Evolutionary conservation across 1,140 invertebrate species (phyloP).

Genomic region (Chrysopa pallens): DNA sequence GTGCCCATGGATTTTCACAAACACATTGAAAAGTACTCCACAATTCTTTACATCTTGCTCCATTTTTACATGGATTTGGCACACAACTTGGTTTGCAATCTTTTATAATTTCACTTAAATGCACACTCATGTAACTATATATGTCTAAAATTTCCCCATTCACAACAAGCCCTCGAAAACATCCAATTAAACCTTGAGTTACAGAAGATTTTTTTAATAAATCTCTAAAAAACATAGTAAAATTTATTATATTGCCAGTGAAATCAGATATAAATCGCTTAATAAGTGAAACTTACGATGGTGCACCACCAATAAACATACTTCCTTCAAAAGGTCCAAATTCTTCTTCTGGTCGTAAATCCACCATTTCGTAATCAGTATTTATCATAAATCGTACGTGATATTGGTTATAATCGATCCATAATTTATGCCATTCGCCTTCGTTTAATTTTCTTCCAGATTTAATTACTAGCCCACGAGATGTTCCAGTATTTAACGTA

Average conservation of each 20-base stretch:
- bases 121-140: constrained; percentile 84
- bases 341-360: constrained; percentile 65
- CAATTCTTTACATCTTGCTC: constrained; percentile 72
- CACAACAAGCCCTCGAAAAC: constrained; percentile 78
- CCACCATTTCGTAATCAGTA: constrained; percentile 70
- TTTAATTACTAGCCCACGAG: constrained; percentile 58
- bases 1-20: constrained; percentile 78
- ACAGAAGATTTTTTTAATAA: constrained; percentile 62
- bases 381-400: constrained; percentile 90
- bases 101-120: constrained; percentile 74
- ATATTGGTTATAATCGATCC: constrained; percentile 84
- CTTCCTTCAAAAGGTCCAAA: constrained; percentile 84
- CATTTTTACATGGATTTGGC: constrained; percentile 83
- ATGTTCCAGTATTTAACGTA: constrained; percentile 64
- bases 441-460: constrained; percentile 66
- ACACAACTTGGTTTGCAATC: constrained; percentile 87
- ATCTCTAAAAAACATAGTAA: constrained; percentile 34
- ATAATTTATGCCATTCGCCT: constrained; percentile 89
- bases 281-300: constrained; percentile 40
- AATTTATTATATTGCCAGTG: background rate
- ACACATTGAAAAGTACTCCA: constrained; percentile 87
- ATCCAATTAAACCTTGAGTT: constrained; percentile 77
- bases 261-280: background rate
- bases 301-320: constrained; percentile 82
- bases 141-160: constrained; percentile 82